Conservation (phyloP, 2,888 invertebrate genomes). For the Coleophora flavipennella region DNA sequence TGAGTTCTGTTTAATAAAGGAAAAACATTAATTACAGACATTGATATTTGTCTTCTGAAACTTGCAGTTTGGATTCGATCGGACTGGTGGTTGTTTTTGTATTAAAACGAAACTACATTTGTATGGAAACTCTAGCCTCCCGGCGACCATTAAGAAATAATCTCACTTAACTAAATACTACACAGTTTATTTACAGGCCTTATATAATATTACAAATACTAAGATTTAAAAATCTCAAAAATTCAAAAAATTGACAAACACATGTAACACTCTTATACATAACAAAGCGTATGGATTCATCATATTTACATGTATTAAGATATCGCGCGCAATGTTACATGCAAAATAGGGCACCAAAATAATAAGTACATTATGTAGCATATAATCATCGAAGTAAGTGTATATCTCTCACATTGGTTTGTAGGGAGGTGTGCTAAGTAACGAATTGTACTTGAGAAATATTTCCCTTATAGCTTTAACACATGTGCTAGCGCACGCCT, state of each 20-base stretch:
- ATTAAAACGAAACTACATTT: no score
- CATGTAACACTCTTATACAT: slow-evolving; percentile 66
- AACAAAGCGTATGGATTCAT: slow-evolving; percentile 72
- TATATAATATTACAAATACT: slow-evolving; percentile 37
- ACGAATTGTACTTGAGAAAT: no score
- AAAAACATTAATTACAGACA: no score
- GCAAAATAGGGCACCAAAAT: slow-evolving; percentile 59
- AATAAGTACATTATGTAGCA: slow-evolving; percentile 51
- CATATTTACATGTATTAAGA: slow-evolving; percentile 59
- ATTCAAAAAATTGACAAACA: slow-evolving; percentile 68
- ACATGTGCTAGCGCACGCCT: no score
- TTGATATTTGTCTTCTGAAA: no score
- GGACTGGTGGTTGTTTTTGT: no score
- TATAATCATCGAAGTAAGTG: slow-evolving; percentile 21
- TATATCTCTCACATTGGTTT: slow-evolving; percentile 18
- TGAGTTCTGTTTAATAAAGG: no score
- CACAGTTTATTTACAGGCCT: slow-evolving; percentile 21
- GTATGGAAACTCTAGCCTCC: no score
- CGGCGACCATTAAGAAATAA: slow-evolving; percentile 28
- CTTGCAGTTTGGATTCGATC: no score
- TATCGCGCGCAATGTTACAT: slow-evolving; percentile 53
- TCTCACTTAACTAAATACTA: slow-evolving; percentile 50
- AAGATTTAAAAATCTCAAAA: slow-evolving; percentile 53
- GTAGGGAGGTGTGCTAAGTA: no score
- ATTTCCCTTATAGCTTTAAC: no score